Evolutionary conservation across 2,888 invertebrate genomes (phyloP).

Genomic region (Mesoligia furuncula): DNA sequence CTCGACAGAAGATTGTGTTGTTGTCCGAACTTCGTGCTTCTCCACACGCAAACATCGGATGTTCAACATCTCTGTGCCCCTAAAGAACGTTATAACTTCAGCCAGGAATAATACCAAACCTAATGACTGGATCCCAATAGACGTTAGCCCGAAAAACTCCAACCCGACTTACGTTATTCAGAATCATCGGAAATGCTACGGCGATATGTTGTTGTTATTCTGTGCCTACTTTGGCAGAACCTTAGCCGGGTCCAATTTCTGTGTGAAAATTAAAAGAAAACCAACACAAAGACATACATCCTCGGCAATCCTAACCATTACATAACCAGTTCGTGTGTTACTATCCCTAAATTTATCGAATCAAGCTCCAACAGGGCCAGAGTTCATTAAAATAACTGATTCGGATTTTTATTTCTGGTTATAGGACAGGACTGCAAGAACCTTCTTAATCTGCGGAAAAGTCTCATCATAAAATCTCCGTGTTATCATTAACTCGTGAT

Average conservation of each 20-base stretch:
- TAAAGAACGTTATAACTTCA: too few relatives aligned
- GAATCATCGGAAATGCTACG: too few relatives aligned
- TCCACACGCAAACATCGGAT: too few relatives aligned
- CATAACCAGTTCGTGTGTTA: background rate
- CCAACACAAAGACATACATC: background rate
- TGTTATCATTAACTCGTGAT: background rate
- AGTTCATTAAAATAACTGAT: background rate
- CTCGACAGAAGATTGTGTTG: too few relatives aligned
- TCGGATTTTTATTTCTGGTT: background rate
- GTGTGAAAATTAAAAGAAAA: background rate
- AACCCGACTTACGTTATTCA: too few relatives aligned
- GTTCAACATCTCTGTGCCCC: too few relatives aligned
- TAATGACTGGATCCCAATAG: too few relatives aligned
- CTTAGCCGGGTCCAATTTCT: background rate
- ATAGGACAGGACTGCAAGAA: background rate
- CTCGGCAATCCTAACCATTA: background rate
- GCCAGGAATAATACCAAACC: too few relatives aligned
- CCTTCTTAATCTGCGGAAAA: background rate
- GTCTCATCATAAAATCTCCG: background rate
- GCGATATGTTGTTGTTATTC: background rate
- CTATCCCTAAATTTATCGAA: background rate
- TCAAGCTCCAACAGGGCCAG: background rate
- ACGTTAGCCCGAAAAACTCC: too few relatives aligned
- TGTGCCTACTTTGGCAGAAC: background rate
- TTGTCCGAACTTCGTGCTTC: too few relatives aligned